Base-by-base conservation (phyloP, 2,888 invertebrate species). In the Cyaniris semiargus region DNA sequence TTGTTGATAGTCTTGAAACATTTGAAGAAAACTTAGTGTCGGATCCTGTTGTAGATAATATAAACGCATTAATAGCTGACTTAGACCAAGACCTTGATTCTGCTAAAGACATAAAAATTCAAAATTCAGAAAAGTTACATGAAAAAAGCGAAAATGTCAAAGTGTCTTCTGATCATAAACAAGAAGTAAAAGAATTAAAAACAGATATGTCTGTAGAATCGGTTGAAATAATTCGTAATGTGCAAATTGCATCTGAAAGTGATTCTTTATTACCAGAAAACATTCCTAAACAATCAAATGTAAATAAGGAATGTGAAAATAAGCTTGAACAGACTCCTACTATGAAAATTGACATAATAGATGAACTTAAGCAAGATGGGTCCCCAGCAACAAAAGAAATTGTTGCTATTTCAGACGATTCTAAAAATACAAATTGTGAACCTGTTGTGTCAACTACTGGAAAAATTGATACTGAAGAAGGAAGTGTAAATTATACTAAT, bases 31-130 rank as follows among this genome's bases (percentile, higher is more conserved):
- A 87, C 81, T 83, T 89, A 77, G 84, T 81, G 7, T 83, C 88
- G 8, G 90, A 91, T 80, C 85, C 87, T 56, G 88, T 87, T n/a
- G 86, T 90, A 77, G 88, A 88, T 77, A 91, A 91, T 81, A 92
- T 92, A 31, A 90, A 89, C 82, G 88, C 87, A 44, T 83, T 91
- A 23, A 92, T 93, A 81, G 93, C 89, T 44, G 87, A 89, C 80
- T 84, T 92, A 66, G 90, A 92, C 80, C 84, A 89, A 78, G 90
- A 91, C 76, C 81, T 90, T 70, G 84, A 85, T 77, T 76, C 80
- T 7, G 82, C 81, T 76, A 85, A 84, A 79, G 83, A 86, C 77
- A 89, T 89, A 79, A 85, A 91, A 79, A n/a, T 18, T 34, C 10
- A 76, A 72, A 56, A 71, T 21, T 10, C 27, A 15, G 27, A 48